Evolutionary conservation across 2,888 invertebrate species (phyloP).

Genomic region (Noctua janthina): DNA sequence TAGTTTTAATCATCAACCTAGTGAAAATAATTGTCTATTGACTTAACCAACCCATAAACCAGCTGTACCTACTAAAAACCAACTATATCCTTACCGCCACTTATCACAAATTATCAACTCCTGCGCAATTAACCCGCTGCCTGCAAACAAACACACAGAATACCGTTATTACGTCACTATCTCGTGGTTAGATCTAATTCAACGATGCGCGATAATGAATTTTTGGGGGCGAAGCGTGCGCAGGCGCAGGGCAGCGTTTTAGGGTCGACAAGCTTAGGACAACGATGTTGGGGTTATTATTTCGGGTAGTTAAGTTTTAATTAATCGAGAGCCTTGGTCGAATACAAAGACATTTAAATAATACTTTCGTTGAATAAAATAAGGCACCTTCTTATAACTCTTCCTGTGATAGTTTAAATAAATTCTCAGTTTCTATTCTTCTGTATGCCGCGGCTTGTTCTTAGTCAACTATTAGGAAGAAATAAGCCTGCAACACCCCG

Average conservation of each 20-base stretch:
- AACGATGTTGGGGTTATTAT: slow-evolving; percentile 33
- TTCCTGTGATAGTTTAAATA: not conserved
- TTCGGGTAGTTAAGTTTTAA: slow-evolving; percentile 40
- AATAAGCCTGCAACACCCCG: not conserved
- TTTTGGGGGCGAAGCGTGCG: slow-evolving; percentile 69
- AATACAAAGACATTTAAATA: not conserved
- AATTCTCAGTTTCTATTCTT: not conserved
- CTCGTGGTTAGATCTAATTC: slow-evolving; percentile 82
- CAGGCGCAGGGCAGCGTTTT: slow-evolving; percentile 46
- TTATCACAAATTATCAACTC: slow-evolving; percentile 66
- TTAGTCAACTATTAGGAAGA: not conserved
- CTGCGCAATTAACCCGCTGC: slow-evolving; percentile 54
- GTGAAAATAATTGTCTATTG: slow-evolving; percentile 36
- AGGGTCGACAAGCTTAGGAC: slow-evolving; percentile 61
- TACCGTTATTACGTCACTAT: slow-evolving; percentile 78
- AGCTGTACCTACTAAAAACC: slow-evolving; percentile 44
- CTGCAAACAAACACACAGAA: slow-evolving; percentile 65
- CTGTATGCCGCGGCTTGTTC: not conserved
- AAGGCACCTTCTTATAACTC: no score
- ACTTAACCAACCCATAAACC: slow-evolving; percentile 46
- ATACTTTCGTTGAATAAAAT: no score
- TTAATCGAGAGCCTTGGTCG: not conserved
- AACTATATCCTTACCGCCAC: slow-evolving; percentile 33
- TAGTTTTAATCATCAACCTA: not conserved
- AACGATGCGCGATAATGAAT: slow-evolving; percentile 74